Percentiles rank a stretch among this genome's conserved stretches.
Conservation (phyloP, 2,888 invertebrate species). For the Drosophila tanythrix region DNA sequence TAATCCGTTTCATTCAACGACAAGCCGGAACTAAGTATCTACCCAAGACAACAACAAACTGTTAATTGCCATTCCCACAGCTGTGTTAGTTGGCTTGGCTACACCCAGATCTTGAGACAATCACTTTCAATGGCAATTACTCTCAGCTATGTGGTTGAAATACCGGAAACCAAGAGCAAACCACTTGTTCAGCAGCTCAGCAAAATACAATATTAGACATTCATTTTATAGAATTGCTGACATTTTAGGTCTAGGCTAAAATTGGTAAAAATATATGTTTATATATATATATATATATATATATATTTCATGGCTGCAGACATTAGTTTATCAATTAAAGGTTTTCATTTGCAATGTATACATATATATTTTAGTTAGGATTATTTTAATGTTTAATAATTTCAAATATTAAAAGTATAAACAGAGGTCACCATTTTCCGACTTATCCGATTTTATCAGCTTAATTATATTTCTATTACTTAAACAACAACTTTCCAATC, state of each 20-base stretch:
- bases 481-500: not conserved
- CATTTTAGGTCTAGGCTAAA: not conserved
- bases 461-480: not conserved
- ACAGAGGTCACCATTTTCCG: not conserved
- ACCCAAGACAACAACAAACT: constrained; percentile 28
- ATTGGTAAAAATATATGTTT: not conserved
- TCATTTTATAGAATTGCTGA: not conserved
- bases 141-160: constrained; percentile 29
- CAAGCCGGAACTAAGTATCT: constrained; percentile 61
- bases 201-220: not conserved
- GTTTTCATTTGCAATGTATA: not conserved
- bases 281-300: too few relatives aligned
- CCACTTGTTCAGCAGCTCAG: not conserved
- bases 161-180: constrained; percentile 58
- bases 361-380: not conserved
- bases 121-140: constrained; percentile 56
- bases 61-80: constrained; percentile 56
- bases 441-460: not conserved
- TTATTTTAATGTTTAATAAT: not conserved
- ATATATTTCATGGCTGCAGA: not conserved
- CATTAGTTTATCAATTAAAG: not conserved
- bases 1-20: not conserved
- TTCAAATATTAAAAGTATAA: not conserved
- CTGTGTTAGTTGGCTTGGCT: constrained; percentile 17
- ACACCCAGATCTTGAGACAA: constrained; percentile 48